Base-by-base conservation (phyloP, 2,113 vertebrate species). In the Myocastor coypus region DNA sequence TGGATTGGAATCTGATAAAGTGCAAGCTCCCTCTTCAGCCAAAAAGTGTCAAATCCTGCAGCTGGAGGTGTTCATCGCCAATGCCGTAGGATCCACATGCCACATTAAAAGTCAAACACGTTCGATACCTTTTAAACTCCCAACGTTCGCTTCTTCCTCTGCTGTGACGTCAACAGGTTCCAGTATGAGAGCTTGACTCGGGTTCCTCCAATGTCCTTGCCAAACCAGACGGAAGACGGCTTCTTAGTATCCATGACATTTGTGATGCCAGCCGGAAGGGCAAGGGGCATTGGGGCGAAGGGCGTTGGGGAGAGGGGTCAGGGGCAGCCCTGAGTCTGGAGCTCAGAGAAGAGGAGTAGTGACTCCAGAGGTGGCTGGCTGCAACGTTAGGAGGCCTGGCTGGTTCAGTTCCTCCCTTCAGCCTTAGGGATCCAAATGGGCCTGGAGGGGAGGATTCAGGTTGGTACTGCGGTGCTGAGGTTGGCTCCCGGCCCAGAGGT, bases 121-220 rank as follows among this genome's bases (percentile, higher is more conserved):
- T 99, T 92, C 98, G 98, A 99, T 99, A 96, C 98, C 99, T 97
- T 99, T 99, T 97, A 99, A 94, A 91, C 98, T 99, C 97, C 99
- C 99, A n/a, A 99, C 99, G 61, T 99, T 98, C 83, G 99, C 99
- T 96, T 99, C 99, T 86, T 99, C 99, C 95, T 99, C 99, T 77
- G 98, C 98, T 91, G 98, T 99, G 97, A 99, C 99, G 96, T 99
- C 99, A 73, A 99, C 98, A 24, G 98, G 98, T 95, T 99, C 99
- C 97, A 99, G 90, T 99, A 99, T 0, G 98, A 98, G 87, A 99
- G 98, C 77, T 99, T 99, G 91, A 99, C 99, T 82, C 99, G 95
- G 0, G 99, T 99, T 90, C 98, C 98, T 34, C 99, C 99, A 97
- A 99, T 99, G 97, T 99, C 99, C 98, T 99, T 99, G 85, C 99